Evolutionary conservation across 2,797 vertebrate genomes (phyloP), one percentile per base, ranked within the genome.

Genomic region (Ataeniobius toweri): DNA sequence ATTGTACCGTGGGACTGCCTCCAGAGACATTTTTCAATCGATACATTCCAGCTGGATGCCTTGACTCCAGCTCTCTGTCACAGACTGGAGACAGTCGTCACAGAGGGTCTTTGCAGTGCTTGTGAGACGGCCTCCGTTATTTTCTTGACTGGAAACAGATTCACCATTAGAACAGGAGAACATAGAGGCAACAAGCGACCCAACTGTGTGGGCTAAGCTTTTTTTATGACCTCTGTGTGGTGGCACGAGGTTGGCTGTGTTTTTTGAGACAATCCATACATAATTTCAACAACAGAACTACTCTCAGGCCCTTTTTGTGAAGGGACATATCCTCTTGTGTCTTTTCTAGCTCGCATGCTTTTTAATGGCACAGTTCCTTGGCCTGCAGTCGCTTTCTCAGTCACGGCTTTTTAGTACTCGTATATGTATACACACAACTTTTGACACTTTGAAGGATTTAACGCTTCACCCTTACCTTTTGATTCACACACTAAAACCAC

Each of bases 1-100:
- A 73, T 86, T 69, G 83, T 86, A 87, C 88, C 87, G 83, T 81
- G 88, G 90, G 93, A 89, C 93, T 91, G 92, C 91, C 88, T 93
- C 91, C 86, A 81, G 88, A 92, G 75, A 92, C 85, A 85, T 77
- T 80, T 94, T 94, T 93, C 89, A 91, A 90, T 92, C 87, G 80
- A 88, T 88, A 95, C 95, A 96, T 96, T 96, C 95, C 95, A 95
- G 89, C 86, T 83, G 91, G 92, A 94, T 94, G 94, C 93, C 94
- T 95, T 95, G 87, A 92, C 84, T 91, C 67, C 26, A 91, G 83
- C 84, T 78, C 88, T 88, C 83, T 84, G 76, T 87, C 77, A 73
- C 77, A 77, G 80, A 87, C 81, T 71, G 84, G 73, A 86, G 78
- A 76, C 69, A 51, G 84, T 86, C 53, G 55, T 89, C 48, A 31